Evolutionary conservation across 2,888 invertebrate species (phyloP).

Genomic region (Plagiodera versicolora): DNA sequence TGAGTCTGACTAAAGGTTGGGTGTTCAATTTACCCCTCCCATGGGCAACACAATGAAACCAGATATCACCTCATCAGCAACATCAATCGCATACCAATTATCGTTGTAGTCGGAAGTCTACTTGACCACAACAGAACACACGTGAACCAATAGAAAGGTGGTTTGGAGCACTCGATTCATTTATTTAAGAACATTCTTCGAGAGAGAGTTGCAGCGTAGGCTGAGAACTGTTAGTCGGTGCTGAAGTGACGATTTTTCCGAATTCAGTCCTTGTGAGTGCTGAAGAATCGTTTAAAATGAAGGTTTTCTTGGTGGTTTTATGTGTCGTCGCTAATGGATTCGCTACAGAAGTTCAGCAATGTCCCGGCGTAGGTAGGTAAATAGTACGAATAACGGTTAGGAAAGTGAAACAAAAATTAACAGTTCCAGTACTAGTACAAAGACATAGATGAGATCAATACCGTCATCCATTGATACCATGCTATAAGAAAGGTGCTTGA

Average conservation of each 20-base stretch:
- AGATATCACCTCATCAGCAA: not conserved
- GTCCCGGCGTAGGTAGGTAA: slow-evolving; percentile 3
- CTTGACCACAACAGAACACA: slow-evolving; percentile 2
- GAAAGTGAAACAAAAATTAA: too few relatives aligned
- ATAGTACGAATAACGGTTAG: not conserved
- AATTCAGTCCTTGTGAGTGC: slow-evolving; percentile 11
- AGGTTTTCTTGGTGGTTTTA: slow-evolving; percentile 8
- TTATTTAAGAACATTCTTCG: slow-evolving; percentile 25
- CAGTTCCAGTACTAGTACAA: too few relatives aligned
- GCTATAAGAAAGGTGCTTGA: too few relatives aligned
- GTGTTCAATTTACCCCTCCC: not conserved
- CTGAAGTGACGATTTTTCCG: slow-evolving; percentile 10
- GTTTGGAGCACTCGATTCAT: not conserved
- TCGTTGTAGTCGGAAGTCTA: slow-evolving; percentile 19
- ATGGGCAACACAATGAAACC: not conserved
- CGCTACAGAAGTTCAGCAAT: slow-evolving; percentile 15
- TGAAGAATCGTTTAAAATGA: slow-evolving; percentile 8
- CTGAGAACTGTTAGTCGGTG: slow-evolving; percentile 22
- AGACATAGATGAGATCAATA: too few relatives aligned
- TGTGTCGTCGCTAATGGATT: slow-evolving; percentile 4
- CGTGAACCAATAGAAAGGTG: not conserved
- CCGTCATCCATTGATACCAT: too few relatives aligned
- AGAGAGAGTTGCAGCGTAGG: slow-evolving; percentile 25
- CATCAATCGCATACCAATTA: slow-evolving; percentile 6
- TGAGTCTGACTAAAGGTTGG: not conserved